These are phyloP conservation scores for Sinocyclocheilus maitianheensis DNA, from an alignment of 2,113 vertebrate species.

Conservation along the genomic window DNA sequence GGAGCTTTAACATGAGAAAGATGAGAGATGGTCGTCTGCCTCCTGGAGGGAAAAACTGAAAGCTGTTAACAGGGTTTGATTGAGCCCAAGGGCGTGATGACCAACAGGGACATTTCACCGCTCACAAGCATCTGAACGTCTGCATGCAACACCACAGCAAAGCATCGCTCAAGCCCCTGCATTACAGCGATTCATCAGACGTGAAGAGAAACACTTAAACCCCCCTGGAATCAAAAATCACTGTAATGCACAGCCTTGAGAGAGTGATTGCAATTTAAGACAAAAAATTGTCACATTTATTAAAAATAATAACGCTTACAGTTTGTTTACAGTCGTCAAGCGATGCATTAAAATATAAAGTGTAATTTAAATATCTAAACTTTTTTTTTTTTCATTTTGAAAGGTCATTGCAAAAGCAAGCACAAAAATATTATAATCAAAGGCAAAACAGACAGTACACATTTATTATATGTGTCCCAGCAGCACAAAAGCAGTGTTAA, in stretches of 20 bases:
- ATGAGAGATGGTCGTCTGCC: background rate
- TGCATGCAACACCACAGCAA: background rate
- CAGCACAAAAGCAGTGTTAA: no score
- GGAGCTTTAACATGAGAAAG: background rate
- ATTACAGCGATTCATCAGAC: no score
- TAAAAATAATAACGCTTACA: no score
- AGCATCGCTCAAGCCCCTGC: background rate
- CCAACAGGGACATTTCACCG: background rate
- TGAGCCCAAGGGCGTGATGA: background rate
- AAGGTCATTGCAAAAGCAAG: background rate
- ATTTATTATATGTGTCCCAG: no score
- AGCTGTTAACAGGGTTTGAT: background rate
- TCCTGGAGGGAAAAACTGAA: background rate
- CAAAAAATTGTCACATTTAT: background rate
- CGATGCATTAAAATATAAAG: background rate
- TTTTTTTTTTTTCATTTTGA: background rate
- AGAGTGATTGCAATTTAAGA: no score
- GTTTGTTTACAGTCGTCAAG: background rate
- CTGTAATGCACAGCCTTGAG: background rate
- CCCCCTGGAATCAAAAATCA: background rate
- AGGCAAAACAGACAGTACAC: background rate
- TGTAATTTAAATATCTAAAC: background rate
- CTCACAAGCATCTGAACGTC: background rate
- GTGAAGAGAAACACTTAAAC: background rate
- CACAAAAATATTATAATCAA: background rate